Evolutionary conservation across 2,113 vertebrate genomes (phyloP), one percentile per base, ranked within the genome.

Genomic region (Menidia beryllina): DNA sequence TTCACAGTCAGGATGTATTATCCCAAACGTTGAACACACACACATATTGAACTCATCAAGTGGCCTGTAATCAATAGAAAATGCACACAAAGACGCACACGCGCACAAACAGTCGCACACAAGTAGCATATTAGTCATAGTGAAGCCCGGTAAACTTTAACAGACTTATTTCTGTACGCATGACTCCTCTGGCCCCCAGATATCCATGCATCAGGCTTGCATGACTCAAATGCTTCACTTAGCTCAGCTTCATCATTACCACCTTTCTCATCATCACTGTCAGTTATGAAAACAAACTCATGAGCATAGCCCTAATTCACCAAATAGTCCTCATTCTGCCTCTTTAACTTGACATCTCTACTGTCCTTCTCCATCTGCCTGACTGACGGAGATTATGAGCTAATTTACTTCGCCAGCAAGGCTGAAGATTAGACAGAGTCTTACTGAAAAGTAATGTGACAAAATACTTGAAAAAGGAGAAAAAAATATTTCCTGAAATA

Each of bases 41-140:
- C 48, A 55, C 48, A 72, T 52, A 69, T 23, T 70, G 49, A 36
- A 39, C 24, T 61, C 23, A n/a, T 64, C 69, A 71, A 20, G 17
- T 14, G 17, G 23, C 25, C 58, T 58, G 50, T 63, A 58, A 90
- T 86, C 77, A 83, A 79, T 85, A 80, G 48, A 50, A 49, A 61
- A 63, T 17, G 30, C 25, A 63, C 25, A 47, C 57, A 36, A 14
- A 69, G 19, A 77, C 34, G 45, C 30, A 8, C 30, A 38, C 30
- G 63, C 25, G 38, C 57, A 36, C 23, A 69, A 19, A 77, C 34
- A 50, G 4, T 4, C 30, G 30, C 38, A 67, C 25, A 47, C 57
- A 36, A 14, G 39, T 20, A 39, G 45, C 12, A 45, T 24, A 59
- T 51, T n/a, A 15, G 21, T 69, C 41, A 50, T 6, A 49, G 9